These are phyloP conservation scores for Taenaris catops DNA, from an alignment of 2,888 invertebrate genomes.

Conservation along the genomic window DNA sequence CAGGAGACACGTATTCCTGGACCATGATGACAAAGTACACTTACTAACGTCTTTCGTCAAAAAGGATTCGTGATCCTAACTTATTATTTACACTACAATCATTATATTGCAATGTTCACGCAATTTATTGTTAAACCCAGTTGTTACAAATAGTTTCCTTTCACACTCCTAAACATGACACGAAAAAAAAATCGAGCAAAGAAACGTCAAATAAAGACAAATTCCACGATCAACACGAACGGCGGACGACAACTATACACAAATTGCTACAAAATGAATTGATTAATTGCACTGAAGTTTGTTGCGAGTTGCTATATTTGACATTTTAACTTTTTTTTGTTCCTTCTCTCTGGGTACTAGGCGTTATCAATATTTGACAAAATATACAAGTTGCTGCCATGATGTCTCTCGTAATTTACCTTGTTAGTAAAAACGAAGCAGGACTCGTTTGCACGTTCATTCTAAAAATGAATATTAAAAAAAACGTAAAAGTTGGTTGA, in stretches of 20 bases:
- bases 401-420: too few relatives aligned
- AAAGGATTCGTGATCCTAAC: conserved; percentile 45
- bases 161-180: conserved; percentile 52
- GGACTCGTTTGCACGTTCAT: too few relatives aligned
- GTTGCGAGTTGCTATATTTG: too few relatives aligned
- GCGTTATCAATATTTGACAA: too few relatives aligned
- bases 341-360: too few relatives aligned
- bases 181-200: conserved; percentile 40
- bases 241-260: conserved; percentile 32
- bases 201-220: conserved; percentile 40
- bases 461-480: too few relatives aligned
- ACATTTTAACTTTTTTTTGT: too few relatives aligned
- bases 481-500: too few relatives aligned
- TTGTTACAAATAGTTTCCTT: conserved; percentile 33
- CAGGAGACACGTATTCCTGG: conserved; percentile 96
- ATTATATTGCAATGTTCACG: conserved; percentile 39
- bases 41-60: conserved; percentile 31
- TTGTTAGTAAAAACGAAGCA: too few relatives aligned
- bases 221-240: conserved; percentile 30
- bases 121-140: conserved; percentile 10
- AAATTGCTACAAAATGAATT: too few relatives aligned
- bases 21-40: conserved; percentile 85
- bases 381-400: too few relatives aligned
- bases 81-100: conserved; percentile 49
- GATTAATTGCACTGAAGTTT: too few relatives aligned